These are phyloP conservation scores for Hypercompe scribonia DNA, from an alignment of 2,888 invertebrate species.

Conservation along the genomic window DNA sequence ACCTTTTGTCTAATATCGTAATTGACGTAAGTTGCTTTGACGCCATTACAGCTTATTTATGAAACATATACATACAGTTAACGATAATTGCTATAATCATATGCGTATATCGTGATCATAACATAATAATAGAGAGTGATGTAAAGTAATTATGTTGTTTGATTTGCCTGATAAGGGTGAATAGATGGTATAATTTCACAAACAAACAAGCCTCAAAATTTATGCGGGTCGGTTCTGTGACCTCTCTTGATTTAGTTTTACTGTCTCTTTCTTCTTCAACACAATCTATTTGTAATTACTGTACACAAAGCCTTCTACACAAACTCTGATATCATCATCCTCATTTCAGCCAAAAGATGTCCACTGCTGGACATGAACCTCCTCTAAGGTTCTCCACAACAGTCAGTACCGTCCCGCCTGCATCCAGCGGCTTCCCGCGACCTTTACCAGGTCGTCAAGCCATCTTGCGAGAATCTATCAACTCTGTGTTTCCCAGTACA, in stretches of 20 bases:
- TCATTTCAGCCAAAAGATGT: no score
- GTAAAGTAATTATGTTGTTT: conserved; percentile 46
- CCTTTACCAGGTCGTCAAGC: no score
- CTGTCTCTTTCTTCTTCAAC: background rate
- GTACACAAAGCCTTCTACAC: no score
- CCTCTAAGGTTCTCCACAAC: no score
- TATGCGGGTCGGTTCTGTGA: conserved; percentile 25
- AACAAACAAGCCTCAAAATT: conserved; percentile 41
- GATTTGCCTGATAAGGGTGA: conserved; percentile 46
- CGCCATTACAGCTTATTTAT: conserved; percentile 21
- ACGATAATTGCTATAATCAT: conserved; percentile 37
- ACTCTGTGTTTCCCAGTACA: no score
- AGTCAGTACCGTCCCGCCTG: no score
- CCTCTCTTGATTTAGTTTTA: background rate
- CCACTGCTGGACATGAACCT: no score
- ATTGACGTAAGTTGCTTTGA: background rate
- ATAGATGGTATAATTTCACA: conserved; percentile 21
- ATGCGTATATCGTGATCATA: conserved; percentile 43
- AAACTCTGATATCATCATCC: no score
- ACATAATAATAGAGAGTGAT: conserved; percentile 36
- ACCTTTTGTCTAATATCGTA: background rate
- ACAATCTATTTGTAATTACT: background rate
- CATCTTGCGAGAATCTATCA: no score
- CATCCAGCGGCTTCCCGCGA: no score
- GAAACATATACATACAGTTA: conserved; percentile 30